These are phyloP conservation scores for Caenorhabditis macrosperma DNA, from an alignment of 2,888 invertebrate species.

Conservation along the genomic window DNA sequence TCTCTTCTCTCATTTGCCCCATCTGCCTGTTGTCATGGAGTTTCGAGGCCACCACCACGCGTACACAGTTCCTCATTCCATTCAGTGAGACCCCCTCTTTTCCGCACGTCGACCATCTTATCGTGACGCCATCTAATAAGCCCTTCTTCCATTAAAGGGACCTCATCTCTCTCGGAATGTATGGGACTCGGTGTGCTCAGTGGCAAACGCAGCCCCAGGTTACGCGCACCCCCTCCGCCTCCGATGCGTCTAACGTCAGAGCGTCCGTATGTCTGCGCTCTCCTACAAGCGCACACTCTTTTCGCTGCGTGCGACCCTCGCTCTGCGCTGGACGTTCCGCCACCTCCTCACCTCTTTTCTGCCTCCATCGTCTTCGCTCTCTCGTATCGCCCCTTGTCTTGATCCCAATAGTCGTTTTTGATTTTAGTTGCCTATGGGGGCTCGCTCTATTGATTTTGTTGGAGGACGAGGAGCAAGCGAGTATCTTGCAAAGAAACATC, in stretches of 20 bases:
- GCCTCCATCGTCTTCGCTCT: not conserved
- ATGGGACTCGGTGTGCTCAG: too few species aligned
- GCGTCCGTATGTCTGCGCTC: not conserved
- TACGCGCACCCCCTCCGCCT: not conserved
- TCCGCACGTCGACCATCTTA: too few species aligned
- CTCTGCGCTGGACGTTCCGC: slow-evolving; percentile 7
- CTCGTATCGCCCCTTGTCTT: not conserved
- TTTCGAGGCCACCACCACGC: not conserved
- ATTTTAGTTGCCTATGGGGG: not conserved
- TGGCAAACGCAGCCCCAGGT: too few species aligned
- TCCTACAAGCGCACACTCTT: not conserved
- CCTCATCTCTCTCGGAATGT: not conserved
- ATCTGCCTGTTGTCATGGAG: slow-evolving; percentile 23
- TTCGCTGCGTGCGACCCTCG: not conserved
- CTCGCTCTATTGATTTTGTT: not conserved
- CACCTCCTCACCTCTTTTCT: slow-evolving; percentile 20
- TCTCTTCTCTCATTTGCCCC: not conserved
- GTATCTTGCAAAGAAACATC: too few species aligned
- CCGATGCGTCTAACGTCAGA: slow-evolving; percentile 6
- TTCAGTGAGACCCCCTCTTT: not conserved
- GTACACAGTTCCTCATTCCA: not conserved
- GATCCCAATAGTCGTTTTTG: slow-evolving; percentile 8
- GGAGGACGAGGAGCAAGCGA: not conserved
- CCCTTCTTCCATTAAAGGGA: not conserved
- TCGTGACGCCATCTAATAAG: too few species aligned